Evolutionary conservation across 2,888 invertebrate genomes (phyloP).

Genomic region (Seira musarum): DNA sequence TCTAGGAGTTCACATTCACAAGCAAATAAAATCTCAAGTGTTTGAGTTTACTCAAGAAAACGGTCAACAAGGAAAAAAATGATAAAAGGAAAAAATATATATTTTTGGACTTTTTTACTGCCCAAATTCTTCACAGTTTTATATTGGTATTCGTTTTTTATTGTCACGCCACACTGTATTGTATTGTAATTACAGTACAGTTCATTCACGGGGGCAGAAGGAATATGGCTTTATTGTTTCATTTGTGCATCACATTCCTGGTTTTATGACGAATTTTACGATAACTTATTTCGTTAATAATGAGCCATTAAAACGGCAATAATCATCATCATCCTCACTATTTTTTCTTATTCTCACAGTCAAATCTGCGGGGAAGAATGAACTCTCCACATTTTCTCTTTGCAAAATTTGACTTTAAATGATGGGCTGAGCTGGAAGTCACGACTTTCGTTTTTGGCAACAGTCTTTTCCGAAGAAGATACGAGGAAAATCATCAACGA

Average conservation of each 20-base stretch:
- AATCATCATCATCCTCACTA: background rate
- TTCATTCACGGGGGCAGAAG: background rate
- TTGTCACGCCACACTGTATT: background rate
- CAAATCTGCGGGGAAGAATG: background rate
- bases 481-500: too few relatives aligned
- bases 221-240: background rate
- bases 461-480: background rate
- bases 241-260: too few relatives aligned
- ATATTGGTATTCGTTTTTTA: too few relatives aligned
- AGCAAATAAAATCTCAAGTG: background rate
- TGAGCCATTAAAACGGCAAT: background rate
- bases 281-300: background rate
- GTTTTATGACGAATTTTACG: background rate
- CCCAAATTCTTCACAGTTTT: background rate
- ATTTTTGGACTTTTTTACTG: background rate
- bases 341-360: constrained; percentile 1
- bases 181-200: background rate
- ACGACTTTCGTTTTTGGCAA: background rate
- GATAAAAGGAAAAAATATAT: too few relatives aligned
- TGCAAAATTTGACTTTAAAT: background rate
- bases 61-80: background rate
- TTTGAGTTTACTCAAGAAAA: background rate
- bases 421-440: background rate
- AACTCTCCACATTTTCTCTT: background rate
- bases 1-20: background rate